Evolutionary conservation across 2,888 invertebrate genomes (phyloP).

Genomic region (Julus scandinavius): DNA sequence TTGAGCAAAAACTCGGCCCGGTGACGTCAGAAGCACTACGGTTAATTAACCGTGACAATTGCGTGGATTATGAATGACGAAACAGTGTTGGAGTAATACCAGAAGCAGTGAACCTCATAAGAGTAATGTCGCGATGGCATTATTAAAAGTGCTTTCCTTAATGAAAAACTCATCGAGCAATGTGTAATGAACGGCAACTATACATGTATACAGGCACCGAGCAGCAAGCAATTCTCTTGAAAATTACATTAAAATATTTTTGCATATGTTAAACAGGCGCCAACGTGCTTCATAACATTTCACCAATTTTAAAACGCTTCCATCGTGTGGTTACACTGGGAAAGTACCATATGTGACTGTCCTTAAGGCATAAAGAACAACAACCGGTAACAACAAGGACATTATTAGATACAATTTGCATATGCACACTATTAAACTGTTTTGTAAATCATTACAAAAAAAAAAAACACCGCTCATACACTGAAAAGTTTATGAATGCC

Average conservation of each 20-base stretch:
- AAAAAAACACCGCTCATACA: no score
- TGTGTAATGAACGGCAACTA: neutral
- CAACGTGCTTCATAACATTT: no score
- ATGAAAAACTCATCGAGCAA: constrained; percentile 22
- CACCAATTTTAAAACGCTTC: no score
- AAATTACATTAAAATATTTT: neutral
- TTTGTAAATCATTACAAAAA: no score
- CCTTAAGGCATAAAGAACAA: no score
- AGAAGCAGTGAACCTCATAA: neutral
- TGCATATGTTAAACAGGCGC: neutral
- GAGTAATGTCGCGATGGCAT: neutral
- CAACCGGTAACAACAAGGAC: no score
- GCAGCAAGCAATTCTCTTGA: neutral
- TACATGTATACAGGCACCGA: no score
- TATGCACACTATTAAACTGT: no score
- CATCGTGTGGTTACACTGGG: no score
- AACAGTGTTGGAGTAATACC: neutral
- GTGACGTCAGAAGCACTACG: neutral
- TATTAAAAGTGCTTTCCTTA: constrained; percentile 12
- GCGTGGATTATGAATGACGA: constrained; percentile 1
- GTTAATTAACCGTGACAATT: neutral
- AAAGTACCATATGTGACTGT: no score
- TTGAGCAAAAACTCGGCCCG: neutral
- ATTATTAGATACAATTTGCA: no score
- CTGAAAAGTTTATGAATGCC: no score